Percentiles rank a stretch among this genome's conserved stretches.
Evolutionary conservation across 1,140 invertebrate species (phyloP).

Genomic region (Euglossa dilemma): DNA sequence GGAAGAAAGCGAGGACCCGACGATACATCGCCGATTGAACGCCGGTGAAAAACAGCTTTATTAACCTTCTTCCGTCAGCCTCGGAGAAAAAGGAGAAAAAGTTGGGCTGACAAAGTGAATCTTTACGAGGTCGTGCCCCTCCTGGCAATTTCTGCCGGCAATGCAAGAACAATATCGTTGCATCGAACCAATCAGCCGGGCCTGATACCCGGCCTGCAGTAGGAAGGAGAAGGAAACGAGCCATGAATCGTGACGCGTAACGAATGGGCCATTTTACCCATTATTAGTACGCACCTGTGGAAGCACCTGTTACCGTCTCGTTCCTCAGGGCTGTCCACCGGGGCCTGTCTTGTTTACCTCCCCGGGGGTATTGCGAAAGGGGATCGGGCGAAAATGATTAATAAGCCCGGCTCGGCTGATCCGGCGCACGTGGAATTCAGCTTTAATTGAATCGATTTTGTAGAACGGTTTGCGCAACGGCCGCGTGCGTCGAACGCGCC

Average conservation of each 20-base stretch:
- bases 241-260: slow-evolving; percentile 42
- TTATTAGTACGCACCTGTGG: slow-evolving; percentile 32
- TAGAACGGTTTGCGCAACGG: slow-evolving; percentile 11
- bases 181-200: background rate
- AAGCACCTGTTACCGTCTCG: slow-evolving; percentile 53
- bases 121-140: background rate
- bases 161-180: slow-evolving; percentile 1
- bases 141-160: background rate
- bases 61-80: background rate
- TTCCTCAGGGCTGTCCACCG: slow-evolving; percentile 21
- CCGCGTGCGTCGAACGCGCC: slow-evolving; percentile 6
- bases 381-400: slow-evolving; percentile 57
- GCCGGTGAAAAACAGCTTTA: background rate
- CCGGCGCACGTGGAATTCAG: slow-evolving; percentile 36
- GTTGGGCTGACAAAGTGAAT: no score
- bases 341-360: slow-evolving; percentile 16
- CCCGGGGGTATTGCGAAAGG: slow-evolving; percentile 49
- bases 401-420: slow-evolving; percentile 50
- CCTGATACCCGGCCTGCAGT: background rate
- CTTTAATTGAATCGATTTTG: slow-evolving; percentile 51
- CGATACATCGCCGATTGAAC: background rate
- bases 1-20: no score
- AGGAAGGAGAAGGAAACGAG: slow-evolving; percentile 8
- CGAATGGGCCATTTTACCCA: slow-evolving; percentile 43
- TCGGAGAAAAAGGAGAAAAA: background rate